These are phyloP conservation scores for Zaprionus vittiger DNA, from an alignment of 1,140 invertebrate genomes.

Conservation along the genomic window DNA sequence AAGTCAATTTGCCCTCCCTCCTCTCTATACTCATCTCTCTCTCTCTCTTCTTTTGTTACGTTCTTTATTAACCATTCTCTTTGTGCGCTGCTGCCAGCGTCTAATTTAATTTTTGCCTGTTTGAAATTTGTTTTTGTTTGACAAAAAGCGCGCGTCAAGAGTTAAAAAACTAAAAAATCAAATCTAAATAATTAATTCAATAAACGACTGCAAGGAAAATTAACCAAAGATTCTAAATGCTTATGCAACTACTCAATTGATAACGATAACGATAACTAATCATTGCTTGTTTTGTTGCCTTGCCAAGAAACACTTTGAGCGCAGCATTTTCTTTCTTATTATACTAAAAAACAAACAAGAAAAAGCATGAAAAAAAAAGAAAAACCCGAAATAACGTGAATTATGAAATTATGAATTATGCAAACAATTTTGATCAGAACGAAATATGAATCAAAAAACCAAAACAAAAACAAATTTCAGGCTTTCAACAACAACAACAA, in stretches of 20 bases:
- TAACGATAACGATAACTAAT: slow-evolving; percentile 54
- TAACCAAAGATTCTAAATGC: slow-evolving; percentile 50
- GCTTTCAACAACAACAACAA: slow-evolving; percentile 55
- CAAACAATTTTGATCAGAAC: slow-evolving; percentile 21
- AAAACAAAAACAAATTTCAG: slow-evolving; percentile 83
- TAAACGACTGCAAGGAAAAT: slow-evolving; percentile 41
- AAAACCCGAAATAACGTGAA: slow-evolving; percentile 24
- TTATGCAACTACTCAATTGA: slow-evolving; percentile 43
- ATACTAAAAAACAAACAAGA: slow-evolving; percentile 49
- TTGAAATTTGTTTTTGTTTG: slow-evolving; percentile 83
- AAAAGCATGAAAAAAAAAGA: slow-evolving; percentile 46
- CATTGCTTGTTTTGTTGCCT: slow-evolving; percentile 72
- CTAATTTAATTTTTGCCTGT: slow-evolving; percentile 66
- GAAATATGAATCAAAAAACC: slow-evolving; percentile 60
- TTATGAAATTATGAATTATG: slow-evolving; percentile 15
- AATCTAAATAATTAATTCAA: slow-evolving; percentile 48
- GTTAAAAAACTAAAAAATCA: slow-evolving; percentile 34
- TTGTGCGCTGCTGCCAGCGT: slow-evolving; percentile 57
- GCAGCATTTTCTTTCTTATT: slow-evolving; percentile 33
- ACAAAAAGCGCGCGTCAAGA: slow-evolving; percentile 24
- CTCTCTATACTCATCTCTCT: slow-evolving; percentile 29
- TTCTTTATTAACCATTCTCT: slow-evolving; percentile 44
- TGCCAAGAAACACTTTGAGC: slow-evolving; percentile 31
- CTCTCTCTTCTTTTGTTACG: slow-evolving; percentile 21
- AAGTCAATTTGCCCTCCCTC: neutral